A percentile compares a stretch with the other conserved stretches of the same genome.
Evolutionary conservation across 2,113 vertebrate species (phyloP).

Genomic region (Chrysemys picta): DNA sequence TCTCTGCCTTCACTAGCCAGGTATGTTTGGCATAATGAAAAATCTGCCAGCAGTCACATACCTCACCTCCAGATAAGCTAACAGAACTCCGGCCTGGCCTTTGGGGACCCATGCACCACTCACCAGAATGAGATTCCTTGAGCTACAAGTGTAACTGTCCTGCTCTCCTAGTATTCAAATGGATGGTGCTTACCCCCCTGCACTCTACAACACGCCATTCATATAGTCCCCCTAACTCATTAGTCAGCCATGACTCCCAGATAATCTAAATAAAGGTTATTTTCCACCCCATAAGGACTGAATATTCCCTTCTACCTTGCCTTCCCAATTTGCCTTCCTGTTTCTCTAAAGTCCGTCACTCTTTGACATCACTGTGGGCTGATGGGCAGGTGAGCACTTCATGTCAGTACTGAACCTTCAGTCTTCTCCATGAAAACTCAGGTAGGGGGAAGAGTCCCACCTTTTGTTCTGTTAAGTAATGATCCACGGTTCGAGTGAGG

Average conservation of each 20-base stretch:
- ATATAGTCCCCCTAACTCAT: fast-evolving
- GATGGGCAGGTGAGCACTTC: fast-evolving
- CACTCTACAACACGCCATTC: background rate
- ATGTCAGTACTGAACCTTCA: background rate
- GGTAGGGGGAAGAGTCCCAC: background rate
- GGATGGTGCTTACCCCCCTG: background rate
- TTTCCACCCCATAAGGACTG: background rate
- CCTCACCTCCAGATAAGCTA: background rate
- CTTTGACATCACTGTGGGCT: background rate
- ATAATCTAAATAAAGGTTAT: background rate
- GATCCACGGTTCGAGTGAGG: background rate
- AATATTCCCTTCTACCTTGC: background rate
- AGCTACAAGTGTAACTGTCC: background rate
- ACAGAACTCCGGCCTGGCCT: background rate
- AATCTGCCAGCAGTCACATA: fast-evolving
- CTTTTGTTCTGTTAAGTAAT: background rate
- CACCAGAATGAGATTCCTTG: background rate
- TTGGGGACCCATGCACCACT: background rate
- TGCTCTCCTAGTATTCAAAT: background rate
- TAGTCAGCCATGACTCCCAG: background rate
- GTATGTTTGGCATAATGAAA: background rate
- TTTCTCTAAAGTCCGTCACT: fast-evolving
- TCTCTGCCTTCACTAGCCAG: fast-evolving
- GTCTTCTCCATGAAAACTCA: background rate
- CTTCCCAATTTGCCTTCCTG: background rate